Base-by-base conservation (phyloP, 1,140 invertebrate species). In the Drosophila ohnishii region DNA sequence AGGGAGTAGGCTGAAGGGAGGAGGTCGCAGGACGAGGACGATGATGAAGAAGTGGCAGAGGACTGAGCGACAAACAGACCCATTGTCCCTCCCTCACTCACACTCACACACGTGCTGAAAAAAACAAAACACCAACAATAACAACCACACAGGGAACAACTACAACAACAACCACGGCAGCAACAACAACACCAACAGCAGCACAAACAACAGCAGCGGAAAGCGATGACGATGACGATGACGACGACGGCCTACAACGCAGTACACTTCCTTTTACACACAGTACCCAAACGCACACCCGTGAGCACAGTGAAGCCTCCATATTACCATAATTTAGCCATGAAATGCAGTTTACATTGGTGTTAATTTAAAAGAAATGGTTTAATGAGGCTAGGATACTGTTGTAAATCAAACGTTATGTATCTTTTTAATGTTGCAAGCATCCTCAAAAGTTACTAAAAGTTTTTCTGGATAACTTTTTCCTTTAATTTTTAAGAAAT, bases 261-360 rank as follows among this genome's bases (percentile, higher is more conserved):
- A 78, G 58, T 88, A 87, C 83, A 88, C 84, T 88, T 87, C 83
- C 83, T 88, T 87, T 87, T 87, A 82, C 78, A 86, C 79, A 69
- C 76, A 72, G 42, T 37, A 37, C 44, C 34, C 51, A 35, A 62
- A 62, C 55, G 34, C 37, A 61, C 42, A 61, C 56, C 58, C 61
- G 35, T 64, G 6, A 11, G 14, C 56, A 57, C 53, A 78, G 51
- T 70, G n/a, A 13, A 22, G 2, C 30, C 37, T 44, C 47, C 5
- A 35, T 37, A 60, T 22, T 5, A 28, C 0, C 11, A 48, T 22
- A 25, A 25, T 5, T 32, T n/a, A 0, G 5, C 10, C 4, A 16
- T 10, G 0, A 7, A 10, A n/a, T 34, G 6, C 37, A 57, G 13
- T 37, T 42, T 2, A 3, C 0, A n/a, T 13, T n/a, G 11, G 5